These are phyloP conservation scores for Psophia crepitans DNA, from an alignment of 2,113 vertebrate genomes.

Conservation along the genomic window DNA sequence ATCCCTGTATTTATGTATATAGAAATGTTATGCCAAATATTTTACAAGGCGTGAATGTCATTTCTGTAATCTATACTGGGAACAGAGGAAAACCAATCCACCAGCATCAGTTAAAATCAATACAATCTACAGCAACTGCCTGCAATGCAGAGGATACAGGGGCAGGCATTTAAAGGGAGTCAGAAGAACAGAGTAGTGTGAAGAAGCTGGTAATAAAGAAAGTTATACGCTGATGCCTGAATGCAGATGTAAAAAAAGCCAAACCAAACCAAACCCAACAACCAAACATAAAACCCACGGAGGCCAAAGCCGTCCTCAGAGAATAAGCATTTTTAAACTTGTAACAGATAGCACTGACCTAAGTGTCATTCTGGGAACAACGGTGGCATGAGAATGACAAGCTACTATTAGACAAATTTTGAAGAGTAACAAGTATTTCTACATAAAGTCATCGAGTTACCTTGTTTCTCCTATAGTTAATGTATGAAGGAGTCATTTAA, in stretches of 20 bases:
- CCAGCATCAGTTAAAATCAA: constrained; percentile 7
- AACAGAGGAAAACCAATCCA: neutral
- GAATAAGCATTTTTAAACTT: neutral
- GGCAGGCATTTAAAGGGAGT: neutral
- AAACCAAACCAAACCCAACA: too few species aligned
- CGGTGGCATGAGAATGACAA: neutral
- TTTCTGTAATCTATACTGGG: neutral
- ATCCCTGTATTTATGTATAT: neutral
- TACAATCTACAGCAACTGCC: neutral
- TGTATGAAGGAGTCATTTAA: neutral
- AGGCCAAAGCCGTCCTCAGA: neutral
- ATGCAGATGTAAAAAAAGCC: neutral
- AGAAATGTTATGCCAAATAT: neutral
- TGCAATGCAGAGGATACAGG: constrained; percentile 28
- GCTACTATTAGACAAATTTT: neutral
- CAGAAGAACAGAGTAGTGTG: neutral
- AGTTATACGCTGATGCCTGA: neutral
- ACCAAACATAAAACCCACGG: neutral
- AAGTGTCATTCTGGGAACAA: neutral
- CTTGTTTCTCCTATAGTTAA: neutral
- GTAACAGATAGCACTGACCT: neutral
- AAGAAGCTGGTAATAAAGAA: neutral
- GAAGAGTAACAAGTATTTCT: neutral
- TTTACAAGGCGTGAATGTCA: neutral
- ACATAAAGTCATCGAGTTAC: neutral